phyloP scores from a whole-genome alignment of 2,888 invertebrate species.

The Camptogramma bilineatum region DNA sequence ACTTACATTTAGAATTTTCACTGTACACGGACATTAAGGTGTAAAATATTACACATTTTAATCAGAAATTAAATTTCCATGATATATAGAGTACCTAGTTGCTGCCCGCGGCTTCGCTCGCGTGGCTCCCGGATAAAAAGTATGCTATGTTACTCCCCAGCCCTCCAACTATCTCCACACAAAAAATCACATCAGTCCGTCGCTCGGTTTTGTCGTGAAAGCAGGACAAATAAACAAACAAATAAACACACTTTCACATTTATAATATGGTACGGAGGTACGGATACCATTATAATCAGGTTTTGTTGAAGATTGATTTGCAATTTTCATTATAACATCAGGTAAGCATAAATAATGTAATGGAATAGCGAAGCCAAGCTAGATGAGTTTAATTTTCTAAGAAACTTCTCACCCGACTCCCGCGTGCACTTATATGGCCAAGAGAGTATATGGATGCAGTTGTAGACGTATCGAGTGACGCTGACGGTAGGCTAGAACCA shows the following conservation, averaged over 20 bases:
- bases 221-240: too few relatives aligned
- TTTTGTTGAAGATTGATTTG: constrained; percentile 24
- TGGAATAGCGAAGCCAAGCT: constrained; percentile 16
- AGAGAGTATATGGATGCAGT: constrained; percentile 19
- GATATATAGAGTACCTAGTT: too few relatives aligned
- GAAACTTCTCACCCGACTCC: constrained; percentile 28
- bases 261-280: too few relatives aligned
- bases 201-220: too few relatives aligned
- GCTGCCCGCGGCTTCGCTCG: too few relatives aligned
- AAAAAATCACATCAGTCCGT: too few relatives aligned
- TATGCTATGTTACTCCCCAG: too few relatives aligned
- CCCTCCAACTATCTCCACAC: too few relatives aligned
- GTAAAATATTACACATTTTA: constrained; percentile 12
- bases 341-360: constrained; percentile 21
- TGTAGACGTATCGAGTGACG: constrained; percentile 28
- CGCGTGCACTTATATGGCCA: constrained; percentile 27
- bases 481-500: constrained; percentile 22
- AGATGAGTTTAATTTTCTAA: constrained; percentile 24
- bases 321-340: constrained; percentile 20
- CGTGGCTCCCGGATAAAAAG: too few relatives aligned
- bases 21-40: constrained; percentile 11
- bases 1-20: background rate
- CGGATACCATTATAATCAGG: background rate
- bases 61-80: constrained; percentile 14
- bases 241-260: too few relatives aligned